These are phyloP conservation scores for Lithophane ornitopus DNA, from an alignment of 2,888 invertebrate genomes.

Conservation along the genomic window DNA sequence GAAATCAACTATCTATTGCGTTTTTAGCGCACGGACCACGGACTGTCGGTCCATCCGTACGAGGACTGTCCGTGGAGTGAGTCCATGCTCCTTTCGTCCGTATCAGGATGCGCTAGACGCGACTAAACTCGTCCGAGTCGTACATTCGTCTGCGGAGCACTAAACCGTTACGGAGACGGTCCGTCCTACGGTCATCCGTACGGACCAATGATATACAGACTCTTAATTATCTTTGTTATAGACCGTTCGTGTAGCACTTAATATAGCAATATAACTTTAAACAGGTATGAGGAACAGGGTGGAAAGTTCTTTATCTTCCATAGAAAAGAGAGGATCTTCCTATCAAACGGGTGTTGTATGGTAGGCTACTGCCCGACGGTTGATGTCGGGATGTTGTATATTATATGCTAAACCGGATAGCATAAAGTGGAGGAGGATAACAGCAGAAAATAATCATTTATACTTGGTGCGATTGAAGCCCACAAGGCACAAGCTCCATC, in stretches of 20 bases:
- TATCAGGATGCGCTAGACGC: neutral
- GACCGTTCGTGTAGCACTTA: no score
- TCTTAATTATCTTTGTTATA: accelerated
- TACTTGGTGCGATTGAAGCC: neutral
- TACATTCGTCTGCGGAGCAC: neutral
- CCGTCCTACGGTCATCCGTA: no score
- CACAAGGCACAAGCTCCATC: neutral
- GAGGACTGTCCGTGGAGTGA: neutral
- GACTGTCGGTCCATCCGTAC: no score
- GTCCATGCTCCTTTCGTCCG: neutral
- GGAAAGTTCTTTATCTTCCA: neutral
- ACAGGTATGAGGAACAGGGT: neutral
- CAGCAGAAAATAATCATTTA: neutral
- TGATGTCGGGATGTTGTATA: neutral
- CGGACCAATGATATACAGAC: no score
- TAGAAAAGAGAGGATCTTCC: neutral
- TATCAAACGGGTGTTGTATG: neutral
- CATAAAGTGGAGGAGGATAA: neutral
- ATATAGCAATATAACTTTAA: neutral
- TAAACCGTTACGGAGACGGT: neutral
- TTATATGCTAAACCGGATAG: neutral
- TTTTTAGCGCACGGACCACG: neutral
- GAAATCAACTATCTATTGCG: neutral
- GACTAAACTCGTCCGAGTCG: neutral
- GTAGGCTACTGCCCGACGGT: neutral